These are phyloP conservation scores for Pogonus chalceus DNA, from an alignment of 1,140 invertebrate species.

Conservation along the genomic window DNA sequence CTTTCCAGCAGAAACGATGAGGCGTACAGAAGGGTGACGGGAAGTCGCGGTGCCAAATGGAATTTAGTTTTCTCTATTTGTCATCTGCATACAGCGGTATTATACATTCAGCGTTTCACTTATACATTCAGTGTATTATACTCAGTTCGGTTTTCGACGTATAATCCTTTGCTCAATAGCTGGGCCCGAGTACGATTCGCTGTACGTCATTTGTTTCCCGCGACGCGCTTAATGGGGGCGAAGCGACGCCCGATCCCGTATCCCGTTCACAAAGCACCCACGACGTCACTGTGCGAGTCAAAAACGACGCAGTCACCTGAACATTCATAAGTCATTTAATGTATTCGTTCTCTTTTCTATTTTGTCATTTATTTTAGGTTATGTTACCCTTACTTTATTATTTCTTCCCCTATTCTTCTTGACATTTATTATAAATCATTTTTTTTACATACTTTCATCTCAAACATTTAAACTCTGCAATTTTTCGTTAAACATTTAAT, in stretches of 20 bases:
- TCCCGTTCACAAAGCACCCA: not conserved
- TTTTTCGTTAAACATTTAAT: no score
- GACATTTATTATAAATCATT: no score
- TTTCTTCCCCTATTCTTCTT: no score
- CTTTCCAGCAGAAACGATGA: no score
- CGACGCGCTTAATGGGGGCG: constrained; percentile 18
- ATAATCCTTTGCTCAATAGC: constrained; percentile 16
- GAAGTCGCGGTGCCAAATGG: not conserved
- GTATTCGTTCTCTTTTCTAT: no score
- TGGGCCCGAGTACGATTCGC: constrained; percentile 28
- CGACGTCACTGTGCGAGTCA: constrained; percentile 13
- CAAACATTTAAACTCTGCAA: no score
- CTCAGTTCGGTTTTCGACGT: not conserved
- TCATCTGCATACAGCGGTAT: constrained; percentile 6
- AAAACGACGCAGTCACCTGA: constrained; percentile 21
- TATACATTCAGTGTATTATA: constrained; percentile 4
- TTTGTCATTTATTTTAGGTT: no score
- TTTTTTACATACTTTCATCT: no score
- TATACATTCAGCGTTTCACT: not conserved
- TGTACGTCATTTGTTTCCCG: constrained; percentile 33
- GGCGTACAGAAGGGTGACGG: no score
- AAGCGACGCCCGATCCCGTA: constrained; percentile 10
- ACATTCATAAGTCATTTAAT: constrained; percentile 30
- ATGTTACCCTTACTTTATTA: no score
- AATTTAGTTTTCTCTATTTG: constrained; percentile 8